Evolutionary conservation across 2,113 vertebrate species (phyloP).

Genomic region (Aix galericulata): DNA sequence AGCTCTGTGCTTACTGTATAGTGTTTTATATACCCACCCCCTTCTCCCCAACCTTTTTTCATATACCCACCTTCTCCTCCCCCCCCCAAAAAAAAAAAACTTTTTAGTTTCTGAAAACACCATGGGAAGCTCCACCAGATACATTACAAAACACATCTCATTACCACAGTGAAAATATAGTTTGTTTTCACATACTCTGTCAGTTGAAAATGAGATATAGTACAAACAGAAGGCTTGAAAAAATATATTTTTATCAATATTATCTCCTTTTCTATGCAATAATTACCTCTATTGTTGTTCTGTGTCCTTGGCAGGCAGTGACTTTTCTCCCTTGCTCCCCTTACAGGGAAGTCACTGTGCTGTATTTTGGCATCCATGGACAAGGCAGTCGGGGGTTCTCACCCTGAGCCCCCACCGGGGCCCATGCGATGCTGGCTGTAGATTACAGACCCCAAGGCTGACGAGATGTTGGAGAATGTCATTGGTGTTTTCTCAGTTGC

Average conservation of each 20-base stretch:
- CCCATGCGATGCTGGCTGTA: neutral
- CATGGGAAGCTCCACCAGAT: neutral
- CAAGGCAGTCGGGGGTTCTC: neutral
- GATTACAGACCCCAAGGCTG: accelerated
- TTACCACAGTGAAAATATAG: neutral
- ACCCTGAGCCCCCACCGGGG: neutral
- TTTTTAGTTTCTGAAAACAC: neutral
- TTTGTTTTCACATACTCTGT: neutral
- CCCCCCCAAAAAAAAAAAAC: no score
- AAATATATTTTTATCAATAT: neutral
- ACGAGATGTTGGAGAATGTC: neutral
- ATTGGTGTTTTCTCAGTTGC: neutral
- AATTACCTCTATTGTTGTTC: neutral
- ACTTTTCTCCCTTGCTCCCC: neutral
- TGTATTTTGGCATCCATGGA: neutral
- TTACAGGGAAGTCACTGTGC: neutral
- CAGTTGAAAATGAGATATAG: neutral
- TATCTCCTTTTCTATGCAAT: neutral
- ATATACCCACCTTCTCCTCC: no score
- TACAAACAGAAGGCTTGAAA: neutral
- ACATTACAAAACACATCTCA: neutral
- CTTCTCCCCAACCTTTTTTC: neutral
- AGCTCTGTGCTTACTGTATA: neutral
- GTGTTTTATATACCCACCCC: neutral
- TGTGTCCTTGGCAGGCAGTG: neutral